A percentile compares a stretch with the other conserved stretches of the same genome.
Conservation (phyloP, 2,888 invertebrate genomes). For the Nezara viridula region DNA sequence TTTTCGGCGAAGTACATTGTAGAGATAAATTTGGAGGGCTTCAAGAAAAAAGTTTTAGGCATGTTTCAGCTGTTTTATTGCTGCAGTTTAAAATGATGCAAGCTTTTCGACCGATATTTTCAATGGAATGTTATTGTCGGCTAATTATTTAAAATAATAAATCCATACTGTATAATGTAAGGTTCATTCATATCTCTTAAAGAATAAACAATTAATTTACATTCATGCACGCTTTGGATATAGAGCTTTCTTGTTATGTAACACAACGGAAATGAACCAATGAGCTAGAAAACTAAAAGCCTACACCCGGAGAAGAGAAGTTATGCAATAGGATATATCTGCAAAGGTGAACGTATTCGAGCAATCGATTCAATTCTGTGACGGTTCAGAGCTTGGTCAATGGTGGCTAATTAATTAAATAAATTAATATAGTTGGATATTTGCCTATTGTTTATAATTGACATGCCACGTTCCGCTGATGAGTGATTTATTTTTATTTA, state of each 20-base stretch:
- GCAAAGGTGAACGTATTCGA: constrained; percentile 14
- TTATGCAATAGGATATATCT: not conserved
- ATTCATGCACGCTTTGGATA: not conserved
- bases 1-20: too few relatives aligned
- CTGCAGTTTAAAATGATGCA: too few relatives aligned
- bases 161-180: too few relatives aligned
- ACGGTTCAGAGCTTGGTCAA: not conserved
- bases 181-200: too few relatives aligned
- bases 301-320: not conserved
- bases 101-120: too few relatives aligned
- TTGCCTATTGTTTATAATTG: not conserved
- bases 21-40: too few relatives aligned
- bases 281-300: not conserved
- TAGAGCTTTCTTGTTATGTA: not conserved
- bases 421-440: not conserved
- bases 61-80: too few relatives aligned
- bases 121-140: too few relatives aligned
- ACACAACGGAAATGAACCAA: not conserved
- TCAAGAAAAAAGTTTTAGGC: too few relatives aligned
- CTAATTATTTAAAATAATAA: too few relatives aligned
- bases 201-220: not conserved
- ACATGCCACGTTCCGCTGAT: not conserved
- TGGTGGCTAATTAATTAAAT: not conserved
- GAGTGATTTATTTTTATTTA: too few relatives aligned
- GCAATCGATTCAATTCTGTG: not conserved